Conservation (phyloP, 2,888 invertebrate genomes). For the Thecophora atra region DNA sequence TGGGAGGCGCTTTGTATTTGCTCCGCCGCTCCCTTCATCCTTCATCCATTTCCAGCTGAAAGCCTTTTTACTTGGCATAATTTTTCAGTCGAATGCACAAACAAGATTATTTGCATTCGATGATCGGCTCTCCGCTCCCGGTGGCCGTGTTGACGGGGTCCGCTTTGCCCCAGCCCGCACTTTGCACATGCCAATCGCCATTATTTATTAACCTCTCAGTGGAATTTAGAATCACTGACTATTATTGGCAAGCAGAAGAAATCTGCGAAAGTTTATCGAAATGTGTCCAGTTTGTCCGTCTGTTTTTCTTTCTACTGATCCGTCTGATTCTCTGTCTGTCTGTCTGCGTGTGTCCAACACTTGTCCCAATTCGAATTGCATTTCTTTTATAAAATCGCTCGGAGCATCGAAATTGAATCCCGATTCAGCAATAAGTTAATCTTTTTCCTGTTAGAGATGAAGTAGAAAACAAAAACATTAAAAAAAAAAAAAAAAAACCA, state of each 20-base stretch:
- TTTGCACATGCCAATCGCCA: background rate
- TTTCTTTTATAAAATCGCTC: conserved; percentile 6
- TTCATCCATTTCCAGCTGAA: background rate
- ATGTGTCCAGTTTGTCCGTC: background rate
- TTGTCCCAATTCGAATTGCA: conserved; percentile 13
- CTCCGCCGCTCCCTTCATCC: background rate
- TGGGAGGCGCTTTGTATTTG: background rate
- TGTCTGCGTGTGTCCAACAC: background rate
- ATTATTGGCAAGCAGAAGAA: background rate
- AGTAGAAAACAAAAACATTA: background rate
- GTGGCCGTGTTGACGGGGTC: background rate
- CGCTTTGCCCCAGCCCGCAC: background rate
- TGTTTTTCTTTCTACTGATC: background rate
- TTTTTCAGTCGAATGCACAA: conserved; percentile 30
- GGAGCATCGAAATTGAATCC: conserved; percentile 17
- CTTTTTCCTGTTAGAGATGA: background rate
- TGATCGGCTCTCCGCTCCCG: background rate
- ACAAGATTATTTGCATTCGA: conserved; percentile 31
- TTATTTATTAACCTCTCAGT: conserved; percentile 27
- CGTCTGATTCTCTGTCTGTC: background rate
- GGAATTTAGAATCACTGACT: background rate
- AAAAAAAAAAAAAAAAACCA: background rate
- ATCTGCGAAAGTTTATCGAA: background rate
- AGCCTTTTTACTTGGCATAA: conserved; percentile 20
- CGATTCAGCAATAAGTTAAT: conserved; percentile 19